Conservation (phyloP, 1,140 invertebrate genomes). For the Euglossa dilemma region DNA sequence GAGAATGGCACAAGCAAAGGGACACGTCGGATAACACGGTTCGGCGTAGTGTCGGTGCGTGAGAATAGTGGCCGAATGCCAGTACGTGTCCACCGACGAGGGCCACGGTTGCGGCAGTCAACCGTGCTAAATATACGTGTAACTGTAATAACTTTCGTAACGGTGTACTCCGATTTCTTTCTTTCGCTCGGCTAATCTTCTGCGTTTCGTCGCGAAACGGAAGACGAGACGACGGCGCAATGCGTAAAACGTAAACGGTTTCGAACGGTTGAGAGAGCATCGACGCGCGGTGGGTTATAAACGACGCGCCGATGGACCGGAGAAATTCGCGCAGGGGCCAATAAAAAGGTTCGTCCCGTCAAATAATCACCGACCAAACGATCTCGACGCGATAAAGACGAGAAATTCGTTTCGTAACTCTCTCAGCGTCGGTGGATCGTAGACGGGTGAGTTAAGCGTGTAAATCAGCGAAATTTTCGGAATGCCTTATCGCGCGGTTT, state of each 20-base stretch:
- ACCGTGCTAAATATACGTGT: conserved; percentile 61
- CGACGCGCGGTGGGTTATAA: neutral
- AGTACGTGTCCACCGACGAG: conserved; percentile 63
- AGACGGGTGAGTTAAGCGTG: neutral
- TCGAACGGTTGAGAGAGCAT: neutral
- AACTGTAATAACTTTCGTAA: conserved; percentile 52
- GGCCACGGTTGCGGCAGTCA: conserved; percentile 57
- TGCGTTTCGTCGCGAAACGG: too few species aligned
- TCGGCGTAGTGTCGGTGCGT: conserved; percentile 56
- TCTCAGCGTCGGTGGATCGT: neutral
- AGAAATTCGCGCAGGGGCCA: neutral
- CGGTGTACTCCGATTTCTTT: conserved; percentile 32
- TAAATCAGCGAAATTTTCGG: neutral
- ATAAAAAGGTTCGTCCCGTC: neutral
- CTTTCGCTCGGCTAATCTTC: conserved; percentile 1
- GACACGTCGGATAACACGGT: conserved; percentile 55
- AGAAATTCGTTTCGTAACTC: too few species aligned
- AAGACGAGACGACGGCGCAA: too few species aligned
- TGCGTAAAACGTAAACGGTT: too few species aligned
- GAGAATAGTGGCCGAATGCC: conserved; percentile 65
- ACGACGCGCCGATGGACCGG: neutral
- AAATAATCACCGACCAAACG: neutral
- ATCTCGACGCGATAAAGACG: neutral
- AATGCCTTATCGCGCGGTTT: conserved; percentile 5
- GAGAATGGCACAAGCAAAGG: conserved; percentile 2